Evolutionary conservation across 2,888 invertebrate species (phyloP), one percentile per base, ranked within the genome.

Genomic region (Ormyrus rosae): DNA sequence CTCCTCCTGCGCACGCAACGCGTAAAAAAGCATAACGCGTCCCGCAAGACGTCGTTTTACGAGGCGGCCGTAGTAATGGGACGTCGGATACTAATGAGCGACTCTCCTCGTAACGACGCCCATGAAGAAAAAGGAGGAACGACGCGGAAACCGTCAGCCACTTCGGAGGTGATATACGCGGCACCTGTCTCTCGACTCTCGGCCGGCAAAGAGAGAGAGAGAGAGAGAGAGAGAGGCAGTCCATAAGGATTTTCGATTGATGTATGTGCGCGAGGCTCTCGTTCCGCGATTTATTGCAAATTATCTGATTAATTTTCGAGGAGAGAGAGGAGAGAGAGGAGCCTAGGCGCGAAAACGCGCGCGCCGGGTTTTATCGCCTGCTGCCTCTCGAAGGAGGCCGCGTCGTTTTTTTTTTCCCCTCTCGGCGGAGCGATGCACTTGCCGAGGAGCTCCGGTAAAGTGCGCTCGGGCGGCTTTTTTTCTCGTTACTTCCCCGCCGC

Each of bases 31-130:
- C 34, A 34, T 34, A 34, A 34, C 34, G 34, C 34, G 34, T 34
- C 34, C 34, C 34, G 34, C 34, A 34, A 34, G 34, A 34, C 83
- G 85, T 8, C 55, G 71, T 88, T 88, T 90, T 89, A 90, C 87
- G 89, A 86, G 83, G 84, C 83, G 81, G 82, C 63, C 51, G 80
- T 82, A 82, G 85, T 89, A 89, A 90, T 88, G 86, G 87, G 86
- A 88, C 87, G 89, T 88, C 88, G 86, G 85, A 84, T 87, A 87
- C 87, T 89, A 89, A 90, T 88, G 90, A 89, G 87, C 85, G 83
- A 50, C 56, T 56, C 56, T 55, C 56, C 19, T 6, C 7, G 34
- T 64, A 64, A 64, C 64, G 64, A 64, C 71, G 60, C 71, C 46
- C 53, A 34, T 13, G 51, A 48, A 50, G 58, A 65, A 67, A 56